Evolutionary conservation across 2,797 vertebrate species (phyloP).

Genomic region (Choloepus didactylus): DNA sequence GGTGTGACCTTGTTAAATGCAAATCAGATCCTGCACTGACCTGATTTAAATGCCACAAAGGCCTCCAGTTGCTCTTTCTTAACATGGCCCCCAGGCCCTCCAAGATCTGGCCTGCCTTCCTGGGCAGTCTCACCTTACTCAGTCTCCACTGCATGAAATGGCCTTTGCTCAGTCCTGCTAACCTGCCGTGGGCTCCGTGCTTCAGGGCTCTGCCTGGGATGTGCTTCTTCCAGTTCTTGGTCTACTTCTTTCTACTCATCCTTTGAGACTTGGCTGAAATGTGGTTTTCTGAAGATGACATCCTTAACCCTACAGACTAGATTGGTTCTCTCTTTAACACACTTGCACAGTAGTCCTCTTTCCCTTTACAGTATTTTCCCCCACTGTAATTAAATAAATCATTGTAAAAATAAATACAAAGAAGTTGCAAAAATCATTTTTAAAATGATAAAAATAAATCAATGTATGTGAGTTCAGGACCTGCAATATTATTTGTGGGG

Average conservation of each 20-base stretch:
- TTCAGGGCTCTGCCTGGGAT: neutral
- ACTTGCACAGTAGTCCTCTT: neutral
- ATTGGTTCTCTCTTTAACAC: neutral
- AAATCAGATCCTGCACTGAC: neutral
- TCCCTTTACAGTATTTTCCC: neutral
- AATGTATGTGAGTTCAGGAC: neutral
- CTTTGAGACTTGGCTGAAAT: neutral
- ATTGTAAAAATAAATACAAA: constrained; percentile 27
- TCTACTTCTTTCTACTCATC: neutral
- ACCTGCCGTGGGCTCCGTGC: neutral
- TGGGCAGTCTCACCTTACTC: neutral
- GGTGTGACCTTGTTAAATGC: neutral
- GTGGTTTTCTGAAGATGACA: neutral
- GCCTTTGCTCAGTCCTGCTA: neutral
- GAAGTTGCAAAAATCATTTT: neutral
- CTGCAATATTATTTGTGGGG: neutral
- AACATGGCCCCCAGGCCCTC: neutral
- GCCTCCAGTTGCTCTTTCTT: neutral
- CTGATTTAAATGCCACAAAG: neutral
- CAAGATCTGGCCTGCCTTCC: neutral
- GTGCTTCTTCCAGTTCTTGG: neutral
- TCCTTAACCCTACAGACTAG: neutral
- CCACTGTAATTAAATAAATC: neutral
- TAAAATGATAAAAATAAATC: neutral
- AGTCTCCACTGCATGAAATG: too few species aligned